These are phyloP conservation scores for Nyleta sp. DNA, from an alignment of 2,888 invertebrate species.

Conservation along the genomic window DNA sequence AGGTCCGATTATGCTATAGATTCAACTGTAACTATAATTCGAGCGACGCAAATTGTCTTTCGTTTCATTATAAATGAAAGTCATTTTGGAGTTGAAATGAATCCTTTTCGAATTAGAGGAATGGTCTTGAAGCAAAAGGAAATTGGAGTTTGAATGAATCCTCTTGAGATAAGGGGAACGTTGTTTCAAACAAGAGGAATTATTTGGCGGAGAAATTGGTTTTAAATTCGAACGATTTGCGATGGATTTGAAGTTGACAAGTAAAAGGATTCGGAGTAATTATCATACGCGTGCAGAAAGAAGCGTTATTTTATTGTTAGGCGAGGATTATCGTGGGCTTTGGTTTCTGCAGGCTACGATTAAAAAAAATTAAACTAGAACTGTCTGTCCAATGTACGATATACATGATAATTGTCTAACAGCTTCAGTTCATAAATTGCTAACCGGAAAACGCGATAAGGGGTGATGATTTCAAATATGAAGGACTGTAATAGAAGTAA, in stretches of 20 bases:
- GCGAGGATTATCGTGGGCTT: constrained; percentile 27
- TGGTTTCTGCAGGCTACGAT: constrained; percentile 43
- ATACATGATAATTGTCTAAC: constrained; percentile 69
- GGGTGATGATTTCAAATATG: constrained; percentile 66
- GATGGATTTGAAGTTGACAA: no score
- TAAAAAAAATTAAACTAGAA: constrained; percentile 59
- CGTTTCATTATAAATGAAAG: background rate
- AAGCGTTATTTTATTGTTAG: constrained; percentile 3
- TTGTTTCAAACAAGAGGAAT: no score
- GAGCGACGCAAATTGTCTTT: constrained; percentile 9
- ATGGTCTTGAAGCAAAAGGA: no score
- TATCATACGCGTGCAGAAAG: no score
- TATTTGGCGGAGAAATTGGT: no score
- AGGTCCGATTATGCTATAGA: constrained; percentile 1
- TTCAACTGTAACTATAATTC: constrained; percentile 6
- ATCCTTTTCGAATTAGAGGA: no score
- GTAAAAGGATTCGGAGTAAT: no score
- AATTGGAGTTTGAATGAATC: no score
- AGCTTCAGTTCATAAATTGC: constrained; percentile 70
- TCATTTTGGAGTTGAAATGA: no score
- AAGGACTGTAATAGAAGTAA: constrained; percentile 55
- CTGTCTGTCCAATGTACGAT: constrained; percentile 67
- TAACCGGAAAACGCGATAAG: constrained; percentile 69
- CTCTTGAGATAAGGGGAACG: no score
- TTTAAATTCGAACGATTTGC: no score